phyloP scores from a whole-genome alignment of 2,113 vertebrate genomes.

The Glaucidium brasilianum region DNA sequence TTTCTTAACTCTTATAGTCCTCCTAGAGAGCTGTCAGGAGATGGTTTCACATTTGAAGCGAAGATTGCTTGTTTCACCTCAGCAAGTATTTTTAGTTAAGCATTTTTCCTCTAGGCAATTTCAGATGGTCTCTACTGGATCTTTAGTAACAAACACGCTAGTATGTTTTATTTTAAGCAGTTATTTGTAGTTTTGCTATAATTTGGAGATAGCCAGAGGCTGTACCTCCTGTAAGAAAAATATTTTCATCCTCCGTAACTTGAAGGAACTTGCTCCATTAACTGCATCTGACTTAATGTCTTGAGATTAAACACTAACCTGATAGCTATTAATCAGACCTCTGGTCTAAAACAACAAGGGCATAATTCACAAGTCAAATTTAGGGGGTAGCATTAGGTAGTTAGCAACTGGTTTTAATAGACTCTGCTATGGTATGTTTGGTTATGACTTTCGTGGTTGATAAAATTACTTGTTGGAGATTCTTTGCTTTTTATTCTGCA shows the following conservation, averaged over 20 bases:
- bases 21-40: not conserved
- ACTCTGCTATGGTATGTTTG: not conserved
- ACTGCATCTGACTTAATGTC: not conserved
- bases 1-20: not conserved
- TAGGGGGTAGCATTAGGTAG: not conserved
- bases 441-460: not conserved
- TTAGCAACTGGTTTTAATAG: not conserved
- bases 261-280: not conserved
- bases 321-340: not conserved
- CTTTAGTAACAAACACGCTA: not conserved
- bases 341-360: not conserved
- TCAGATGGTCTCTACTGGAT: conserved; percentile 17
- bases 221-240: not conserved
- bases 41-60: conserved; percentile 1
- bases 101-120: not conserved
- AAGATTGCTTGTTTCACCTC: not conserved
- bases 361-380: not conserved
- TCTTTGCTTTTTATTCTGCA: not conserved
- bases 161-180: not conserved
- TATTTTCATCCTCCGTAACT: not conserved
- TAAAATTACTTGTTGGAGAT: not conserved
- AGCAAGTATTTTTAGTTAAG: conserved; percentile 5
- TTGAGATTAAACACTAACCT: not conserved
- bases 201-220: conserved; percentile 18
- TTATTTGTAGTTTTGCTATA: conserved; percentile 25